These are phyloP conservation scores for Bubo bubo DNA, from an alignment of 2,113 vertebrate genomes.

Conservation along the genomic window DNA sequence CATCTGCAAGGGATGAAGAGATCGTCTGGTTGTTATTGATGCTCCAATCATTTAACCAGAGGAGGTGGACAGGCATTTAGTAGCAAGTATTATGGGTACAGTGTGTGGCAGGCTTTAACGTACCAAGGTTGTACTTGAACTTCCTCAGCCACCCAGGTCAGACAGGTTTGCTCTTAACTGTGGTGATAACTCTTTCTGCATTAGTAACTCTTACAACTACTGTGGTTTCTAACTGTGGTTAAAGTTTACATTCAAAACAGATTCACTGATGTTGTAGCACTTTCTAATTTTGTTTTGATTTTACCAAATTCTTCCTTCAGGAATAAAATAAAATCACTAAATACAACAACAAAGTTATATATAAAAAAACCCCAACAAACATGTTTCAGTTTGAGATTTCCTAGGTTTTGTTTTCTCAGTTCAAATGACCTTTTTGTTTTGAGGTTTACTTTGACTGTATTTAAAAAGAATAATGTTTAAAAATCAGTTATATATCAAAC, in stretches of 20 bases:
- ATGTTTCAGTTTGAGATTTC: neutral
- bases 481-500: neutral
- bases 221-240: neutral
- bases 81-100: neutral
- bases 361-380: neutral
- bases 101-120: neutral
- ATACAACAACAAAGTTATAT: neutral
- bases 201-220: neutral
- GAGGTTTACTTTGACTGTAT: neutral
- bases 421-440: neutral
- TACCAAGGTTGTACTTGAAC: accelerated
- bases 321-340: neutral
- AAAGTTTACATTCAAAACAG: neutral
- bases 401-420: neutral
- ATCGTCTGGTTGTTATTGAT: neutral
- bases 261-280: neutral
- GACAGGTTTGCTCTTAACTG: neutral
- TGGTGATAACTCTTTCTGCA: neutral
- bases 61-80: neutral
- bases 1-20: neutral
- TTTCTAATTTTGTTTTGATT: neutral
- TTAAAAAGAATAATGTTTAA: neutral
- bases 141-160: neutral
- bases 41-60: neutral
- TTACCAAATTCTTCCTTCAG: neutral